Evolutionary conservation across 37 sponge, comb jelly and placozoan genomes (phyloP).

Genomic region (Chondrilla cf. caribensis): DNA sequence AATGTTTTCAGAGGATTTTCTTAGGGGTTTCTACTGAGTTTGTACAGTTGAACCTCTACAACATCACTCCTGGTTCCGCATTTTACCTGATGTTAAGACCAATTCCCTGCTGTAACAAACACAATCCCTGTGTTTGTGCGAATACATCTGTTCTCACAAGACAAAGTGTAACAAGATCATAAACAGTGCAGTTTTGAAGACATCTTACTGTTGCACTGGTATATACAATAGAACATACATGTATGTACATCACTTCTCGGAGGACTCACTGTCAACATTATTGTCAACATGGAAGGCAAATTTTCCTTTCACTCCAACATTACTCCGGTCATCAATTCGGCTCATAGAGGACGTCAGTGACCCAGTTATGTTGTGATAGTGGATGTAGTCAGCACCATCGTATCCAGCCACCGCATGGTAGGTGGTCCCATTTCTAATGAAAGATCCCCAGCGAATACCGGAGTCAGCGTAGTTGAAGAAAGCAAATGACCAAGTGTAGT

Average conservation of each 20-base stretch:
- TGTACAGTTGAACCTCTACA: too few species aligned
- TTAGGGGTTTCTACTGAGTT: too few species aligned
- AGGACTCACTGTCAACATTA: too few species aligned
- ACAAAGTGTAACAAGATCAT: too few species aligned
- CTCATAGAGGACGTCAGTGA: neutral
- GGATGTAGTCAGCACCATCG: neutral
- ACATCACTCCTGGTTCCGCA: too few species aligned
- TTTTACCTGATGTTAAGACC: too few species aligned
- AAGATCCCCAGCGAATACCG: neutral
- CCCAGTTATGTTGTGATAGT: neutral
- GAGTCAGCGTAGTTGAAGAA: neutral
- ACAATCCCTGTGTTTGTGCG: too few species aligned
- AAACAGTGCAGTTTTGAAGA: too few species aligned
- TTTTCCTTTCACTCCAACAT: neutral
- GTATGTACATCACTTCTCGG: neutral
- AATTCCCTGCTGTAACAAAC: too few species aligned
- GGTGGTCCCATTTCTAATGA: neutral
- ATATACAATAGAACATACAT: neutral
- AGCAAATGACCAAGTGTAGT: neutral
- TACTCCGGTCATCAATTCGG: neutral
- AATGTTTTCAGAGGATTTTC: too few species aligned
- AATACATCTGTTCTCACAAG: too few species aligned
- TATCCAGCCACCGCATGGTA: slow-evolving; percentile 8
- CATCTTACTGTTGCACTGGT: too few species aligned
- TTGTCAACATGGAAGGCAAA: neutral